Evolutionary conservation across 1,140 invertebrate genomes (phyloP).

Genomic region (Plutomurus gul): DNA sequence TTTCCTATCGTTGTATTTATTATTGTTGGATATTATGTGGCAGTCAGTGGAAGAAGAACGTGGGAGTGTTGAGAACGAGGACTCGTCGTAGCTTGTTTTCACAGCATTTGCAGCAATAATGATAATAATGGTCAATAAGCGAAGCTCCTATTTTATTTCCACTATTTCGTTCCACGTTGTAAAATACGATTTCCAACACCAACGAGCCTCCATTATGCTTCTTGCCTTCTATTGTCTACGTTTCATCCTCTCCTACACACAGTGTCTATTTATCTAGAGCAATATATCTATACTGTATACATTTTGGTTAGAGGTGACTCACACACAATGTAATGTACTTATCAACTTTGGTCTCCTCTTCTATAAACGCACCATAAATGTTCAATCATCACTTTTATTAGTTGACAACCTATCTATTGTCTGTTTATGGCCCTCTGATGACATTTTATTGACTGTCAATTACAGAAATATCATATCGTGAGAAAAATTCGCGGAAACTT

Average conservation of each 20-base stretch:
- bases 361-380: not conserved
- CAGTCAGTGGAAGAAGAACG: too few species aligned
- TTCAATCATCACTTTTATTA: not conserved
- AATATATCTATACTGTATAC: not conserved
- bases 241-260: not conserved
- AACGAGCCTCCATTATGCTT: not conserved
- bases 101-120: not conserved
- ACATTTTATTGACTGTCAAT: not conserved
- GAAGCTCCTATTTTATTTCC: not conserved
- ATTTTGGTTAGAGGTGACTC: not conserved
- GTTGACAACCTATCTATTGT: not conserved
- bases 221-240: not conserved
- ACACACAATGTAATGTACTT: not conserved
- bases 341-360: not conserved
- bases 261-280: not conserved
- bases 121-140: slow-evolving; percentile 1
- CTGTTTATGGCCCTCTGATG: not conserved
- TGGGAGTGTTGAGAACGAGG: too few species aligned
- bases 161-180: not conserved
- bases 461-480: not conserved
- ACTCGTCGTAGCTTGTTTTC: too few species aligned
- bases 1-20: too few species aligned
- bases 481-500: not conserved
- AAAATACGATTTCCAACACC: not conserved
- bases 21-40: too few species aligned